These are phyloP conservation scores for Conistra vaccinii DNA, from an alignment of 2,888 invertebrate species.

Conservation along the genomic window DNA sequence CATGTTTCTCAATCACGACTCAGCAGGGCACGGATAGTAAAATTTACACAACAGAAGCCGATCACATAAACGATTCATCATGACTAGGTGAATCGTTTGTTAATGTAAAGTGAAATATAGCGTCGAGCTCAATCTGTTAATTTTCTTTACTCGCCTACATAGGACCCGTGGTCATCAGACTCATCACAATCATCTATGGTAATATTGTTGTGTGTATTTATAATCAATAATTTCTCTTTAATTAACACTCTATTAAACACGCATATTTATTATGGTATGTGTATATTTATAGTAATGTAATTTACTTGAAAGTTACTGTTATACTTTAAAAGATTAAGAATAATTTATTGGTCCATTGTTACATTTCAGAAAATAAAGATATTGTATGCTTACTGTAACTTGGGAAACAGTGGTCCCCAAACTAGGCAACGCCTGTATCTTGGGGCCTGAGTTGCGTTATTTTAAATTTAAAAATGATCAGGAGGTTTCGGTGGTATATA, in stretches of 20 bases:
- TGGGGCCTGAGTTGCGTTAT: too few relatives aligned
- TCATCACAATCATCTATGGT: slow-evolving; percentile 2
- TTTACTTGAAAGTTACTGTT: slow-evolving; percentile 10
- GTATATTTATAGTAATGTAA: background rate
- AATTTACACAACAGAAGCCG: slow-evolving; percentile 49
- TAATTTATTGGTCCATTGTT: too few relatives aligned
- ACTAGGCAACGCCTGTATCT: too few relatives aligned
- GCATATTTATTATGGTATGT: slow-evolving; percentile 26
- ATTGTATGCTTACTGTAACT: too few relatives aligned
- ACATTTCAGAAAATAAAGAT: too few relatives aligned
- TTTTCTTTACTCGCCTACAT: too few relatives aligned
- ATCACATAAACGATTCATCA: slow-evolving; percentile 45
- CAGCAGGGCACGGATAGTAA: slow-evolving; percentile 33
- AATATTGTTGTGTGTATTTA: background rate
- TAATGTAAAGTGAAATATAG: slow-evolving; percentile 45
- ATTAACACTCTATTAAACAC: slow-evolving; percentile 5
- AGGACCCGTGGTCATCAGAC: background rate
- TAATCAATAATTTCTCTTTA: slow-evolving; percentile 12
- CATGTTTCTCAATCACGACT: slow-evolving; percentile 48
- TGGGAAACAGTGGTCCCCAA: too few relatives aligned
- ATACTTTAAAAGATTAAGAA: too few relatives aligned
- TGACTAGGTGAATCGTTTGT: slow-evolving; percentile 39
- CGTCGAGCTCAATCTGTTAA: too few relatives aligned
- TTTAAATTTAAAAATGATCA: background rate
- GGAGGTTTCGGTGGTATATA: background rate